A percentile compares a stretch with the other conserved stretches of the same genome.
Conservation (phyloP, 2,113 vertebrate species). For the Rhinogobius similis region DNA sequence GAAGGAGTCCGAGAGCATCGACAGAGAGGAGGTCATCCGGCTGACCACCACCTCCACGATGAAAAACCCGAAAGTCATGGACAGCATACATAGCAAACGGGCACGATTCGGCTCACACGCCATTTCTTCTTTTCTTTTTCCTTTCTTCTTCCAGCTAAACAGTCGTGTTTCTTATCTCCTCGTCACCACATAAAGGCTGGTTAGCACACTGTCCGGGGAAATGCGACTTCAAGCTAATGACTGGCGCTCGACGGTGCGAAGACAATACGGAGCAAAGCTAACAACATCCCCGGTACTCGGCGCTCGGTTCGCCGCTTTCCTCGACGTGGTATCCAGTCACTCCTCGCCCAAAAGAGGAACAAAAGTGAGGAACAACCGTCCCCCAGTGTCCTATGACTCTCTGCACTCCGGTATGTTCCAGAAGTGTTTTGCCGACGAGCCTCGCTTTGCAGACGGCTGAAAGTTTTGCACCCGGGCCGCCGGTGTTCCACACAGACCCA, state of each 20-base stretch:
- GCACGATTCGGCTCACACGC: slow-evolving; percentile 83
- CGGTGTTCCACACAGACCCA: slow-evolving; percentile 94
- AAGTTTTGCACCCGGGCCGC: slow-evolving; percentile 98
- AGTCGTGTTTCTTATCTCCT: background rate
- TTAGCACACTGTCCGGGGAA: slow-evolving; percentile 25
- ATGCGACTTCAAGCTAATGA: slow-evolving; percentile 31
- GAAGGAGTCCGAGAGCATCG: slow-evolving; percentile 98
- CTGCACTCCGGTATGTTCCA: background rate
- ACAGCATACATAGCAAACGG: slow-evolving; percentile 92
- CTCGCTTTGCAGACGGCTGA: slow-evolving; percentile 88
- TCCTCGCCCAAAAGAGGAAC: background rate
- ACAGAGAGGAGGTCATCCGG: slow-evolving; percentile 88
- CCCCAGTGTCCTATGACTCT: background rate
- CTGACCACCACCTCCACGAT: slow-evolving; percentile 96
- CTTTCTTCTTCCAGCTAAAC: slow-evolving; percentile 7
- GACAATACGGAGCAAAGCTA: slow-evolving; percentile 58
- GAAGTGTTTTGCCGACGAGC: slow-evolving; percentile 42
- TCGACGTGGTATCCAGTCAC: background rate
- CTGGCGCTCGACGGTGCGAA: slow-evolving; percentile 36
- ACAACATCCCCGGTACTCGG: background rate
- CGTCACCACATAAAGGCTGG: slow-evolving; percentile 3
- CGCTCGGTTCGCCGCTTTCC: background rate
- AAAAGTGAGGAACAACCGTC: background rate
- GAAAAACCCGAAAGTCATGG: slow-evolving; percentile 92
- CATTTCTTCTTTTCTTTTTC: slow-evolving; percentile 53